Percentiles rank a stretch among this genome's conserved stretches.
Evolutionary conservation across 64 coral and sea anemone genomes (phyloP).

Genomic region (Actinia tenebrosa): DNA sequence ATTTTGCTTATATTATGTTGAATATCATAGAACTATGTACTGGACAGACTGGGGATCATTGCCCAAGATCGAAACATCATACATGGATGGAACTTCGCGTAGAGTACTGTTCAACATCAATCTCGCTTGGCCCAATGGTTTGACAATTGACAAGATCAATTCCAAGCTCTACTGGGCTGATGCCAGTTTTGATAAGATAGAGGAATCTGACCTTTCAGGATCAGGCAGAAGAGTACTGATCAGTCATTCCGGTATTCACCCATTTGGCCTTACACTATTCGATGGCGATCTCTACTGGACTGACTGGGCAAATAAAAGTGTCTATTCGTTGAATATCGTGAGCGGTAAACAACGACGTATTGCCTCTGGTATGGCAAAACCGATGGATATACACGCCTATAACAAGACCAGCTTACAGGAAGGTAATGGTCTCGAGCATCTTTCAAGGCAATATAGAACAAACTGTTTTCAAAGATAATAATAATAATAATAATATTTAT

Average conservation of each 20-base stretch:
- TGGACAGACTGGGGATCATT: slow-evolving; percentile 32
- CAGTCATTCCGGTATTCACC: slow-evolving; percentile 26
- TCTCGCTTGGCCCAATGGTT: slow-evolving; percentile 6
- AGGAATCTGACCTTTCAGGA: slow-evolving; percentile 10
- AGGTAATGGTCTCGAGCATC: neutral
- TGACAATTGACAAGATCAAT: slow-evolving; percentile 13
- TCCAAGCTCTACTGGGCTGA: slow-evolving; percentile 42
- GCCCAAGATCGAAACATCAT: slow-evolving; percentile 28
- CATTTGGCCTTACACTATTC: slow-evolving; percentile 31
- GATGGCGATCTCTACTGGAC: slow-evolving; percentile 37
- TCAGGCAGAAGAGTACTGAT: neutral
- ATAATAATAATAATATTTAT: too few relatives aligned
- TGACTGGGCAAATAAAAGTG: slow-evolving; percentile 29
- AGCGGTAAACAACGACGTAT: neutral
- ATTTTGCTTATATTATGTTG: too few relatives aligned
- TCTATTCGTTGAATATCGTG: slow-evolving; percentile 32
- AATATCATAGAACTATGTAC: slow-evolving; percentile 22
- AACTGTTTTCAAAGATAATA: too few relatives aligned
- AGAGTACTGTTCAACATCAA: neutral
- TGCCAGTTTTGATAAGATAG: neutral
- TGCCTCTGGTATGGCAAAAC: slow-evolving; percentile 24
- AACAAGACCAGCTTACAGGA: neutral
- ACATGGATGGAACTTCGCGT: slow-evolving; percentile 3
- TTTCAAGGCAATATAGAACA: neutral
- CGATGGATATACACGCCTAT: slow-evolving; percentile 46